phyloP scores from a whole-genome alignment of 2,888 invertebrate species.

The Papilio protenor region DNA sequence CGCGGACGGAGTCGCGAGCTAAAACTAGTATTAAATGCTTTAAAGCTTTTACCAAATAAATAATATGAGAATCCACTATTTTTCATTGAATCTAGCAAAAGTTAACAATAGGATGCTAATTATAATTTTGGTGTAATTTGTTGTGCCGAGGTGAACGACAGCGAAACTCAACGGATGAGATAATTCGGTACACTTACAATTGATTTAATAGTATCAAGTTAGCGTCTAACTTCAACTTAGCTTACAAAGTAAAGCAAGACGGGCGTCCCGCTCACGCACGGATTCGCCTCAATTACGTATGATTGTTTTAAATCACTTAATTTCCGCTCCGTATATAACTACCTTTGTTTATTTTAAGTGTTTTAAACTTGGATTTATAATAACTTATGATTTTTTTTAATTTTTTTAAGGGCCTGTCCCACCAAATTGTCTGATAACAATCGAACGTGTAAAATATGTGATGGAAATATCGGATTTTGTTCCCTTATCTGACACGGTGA shows the following conservation, averaged over 20 bases:
- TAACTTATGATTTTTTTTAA: neutral
- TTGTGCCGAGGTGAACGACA: conserved; percentile 4
- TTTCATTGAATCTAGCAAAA: neutral
- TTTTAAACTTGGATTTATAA: conserved; percentile 8
- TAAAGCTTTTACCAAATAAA: no score
- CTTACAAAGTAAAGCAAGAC: conserved; percentile 27
- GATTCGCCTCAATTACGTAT: conserved; percentile 14
- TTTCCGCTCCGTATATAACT: conserved; percentile 19
- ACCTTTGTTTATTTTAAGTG: neutral
- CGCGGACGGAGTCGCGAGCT: no score
- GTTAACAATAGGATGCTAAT: neutral
- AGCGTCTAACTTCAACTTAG: conserved; percentile 25
- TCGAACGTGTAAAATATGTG: no score
- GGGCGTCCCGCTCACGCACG: conserved; percentile 19
- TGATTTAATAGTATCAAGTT: conserved; percentile 29
- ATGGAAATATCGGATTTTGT: no score
- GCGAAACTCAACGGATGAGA: conserved; percentile 14
- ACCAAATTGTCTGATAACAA: no score
- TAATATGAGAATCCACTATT: neutral
- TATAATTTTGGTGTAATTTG: conserved; percentile 1
- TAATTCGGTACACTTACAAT: conserved; percentile 22
- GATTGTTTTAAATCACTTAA: conserved; percentile 38
- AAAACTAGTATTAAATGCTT: no score
- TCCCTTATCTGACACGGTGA: no score
- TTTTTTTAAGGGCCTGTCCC: no score